Evolutionary conservation across 64 coral and sea anemone genomes (phyloP).

Genomic region (Exaiptasia diaphana): DNA sequence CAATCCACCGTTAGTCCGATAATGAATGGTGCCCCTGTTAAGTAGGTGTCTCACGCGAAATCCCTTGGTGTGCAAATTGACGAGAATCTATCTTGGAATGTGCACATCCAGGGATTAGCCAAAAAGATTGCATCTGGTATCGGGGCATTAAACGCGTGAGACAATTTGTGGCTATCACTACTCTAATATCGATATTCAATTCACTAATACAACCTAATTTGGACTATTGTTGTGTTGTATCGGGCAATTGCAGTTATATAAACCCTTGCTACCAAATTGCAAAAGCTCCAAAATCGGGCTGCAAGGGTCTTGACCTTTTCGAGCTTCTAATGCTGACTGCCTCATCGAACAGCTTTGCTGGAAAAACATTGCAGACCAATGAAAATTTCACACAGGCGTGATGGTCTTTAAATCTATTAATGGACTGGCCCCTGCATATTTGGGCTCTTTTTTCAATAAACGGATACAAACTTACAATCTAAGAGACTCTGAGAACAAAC

Average conservation of each 20-base stretch:
- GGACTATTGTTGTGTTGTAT: constrained; percentile 21
- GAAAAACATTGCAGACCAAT: not conserved
- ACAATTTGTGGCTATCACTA: not conserved
- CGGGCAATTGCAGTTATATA: not conserved
- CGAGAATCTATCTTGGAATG: constrained; percentile 27
- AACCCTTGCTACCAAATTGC: constrained; percentile 4
- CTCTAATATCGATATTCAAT: not conserved
- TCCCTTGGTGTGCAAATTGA: constrained; percentile 24
- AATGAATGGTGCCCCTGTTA: constrained; percentile 11
- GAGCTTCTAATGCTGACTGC: constrained; percentile 2
- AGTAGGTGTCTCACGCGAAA: constrained; percentile 13
- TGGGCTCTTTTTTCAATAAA: not conserved
- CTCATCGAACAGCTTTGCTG: constrained; percentile 11
- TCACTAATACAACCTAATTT: constrained; percentile 7
- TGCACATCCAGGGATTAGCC: not conserved
- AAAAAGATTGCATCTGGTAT: too few relatives aligned
- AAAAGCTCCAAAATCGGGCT: constrained; percentile 12
- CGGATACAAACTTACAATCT: constrained; percentile 1
- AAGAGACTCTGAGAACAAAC: constrained; percentile 17
- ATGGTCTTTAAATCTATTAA: constrained; percentile 16
- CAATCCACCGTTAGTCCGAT: not conserved
- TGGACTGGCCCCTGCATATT: constrained; percentile 2
- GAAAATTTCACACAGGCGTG: constrained; percentile 1
- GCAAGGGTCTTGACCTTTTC: not conserved
- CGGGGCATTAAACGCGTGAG: too few relatives aligned